phyloP scores from a whole-genome alignment of 2,797 vertebrate species.

The Anas bernieri region DNA sequence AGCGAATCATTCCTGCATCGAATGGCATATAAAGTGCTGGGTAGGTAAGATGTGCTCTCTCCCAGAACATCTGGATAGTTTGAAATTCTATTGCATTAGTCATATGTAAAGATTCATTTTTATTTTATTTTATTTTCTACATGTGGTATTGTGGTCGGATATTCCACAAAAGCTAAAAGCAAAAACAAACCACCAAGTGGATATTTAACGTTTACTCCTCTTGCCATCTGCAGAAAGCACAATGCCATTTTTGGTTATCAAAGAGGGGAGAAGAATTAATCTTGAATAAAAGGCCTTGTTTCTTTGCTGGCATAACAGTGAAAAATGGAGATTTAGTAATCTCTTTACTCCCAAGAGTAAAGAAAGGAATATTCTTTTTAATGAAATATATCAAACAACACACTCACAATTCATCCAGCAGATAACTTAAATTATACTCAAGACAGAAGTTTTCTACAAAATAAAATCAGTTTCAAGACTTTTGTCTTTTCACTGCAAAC shows the following conservation, averaged over 20 bases:
- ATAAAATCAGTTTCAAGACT: background rate
- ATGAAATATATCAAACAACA: background rate
- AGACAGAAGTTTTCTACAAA: background rate
- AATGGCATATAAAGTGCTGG: background rate
- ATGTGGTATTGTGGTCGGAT: background rate
- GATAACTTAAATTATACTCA: background rate
- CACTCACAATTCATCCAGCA: slow-evolving; percentile 23
- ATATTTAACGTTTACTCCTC: background rate
- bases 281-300: background rate
- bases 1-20: background rate
- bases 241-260: background rate
- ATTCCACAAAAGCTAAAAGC: background rate
- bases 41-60: background rate
- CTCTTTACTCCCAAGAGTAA: slow-evolving; percentile 5
- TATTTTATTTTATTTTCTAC: background rate
- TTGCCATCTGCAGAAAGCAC: background rate
- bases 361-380: background rate
- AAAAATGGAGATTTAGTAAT: slow-evolving; percentile 1
- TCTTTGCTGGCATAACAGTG: background rate
- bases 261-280: background rate
- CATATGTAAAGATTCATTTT: background rate
- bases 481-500: background rate
- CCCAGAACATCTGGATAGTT: background rate
- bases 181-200: background rate
- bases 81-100: background rate